Conservation (phyloP, 2,888 invertebrate genomes). For the Drosophila quinaria region DNA sequence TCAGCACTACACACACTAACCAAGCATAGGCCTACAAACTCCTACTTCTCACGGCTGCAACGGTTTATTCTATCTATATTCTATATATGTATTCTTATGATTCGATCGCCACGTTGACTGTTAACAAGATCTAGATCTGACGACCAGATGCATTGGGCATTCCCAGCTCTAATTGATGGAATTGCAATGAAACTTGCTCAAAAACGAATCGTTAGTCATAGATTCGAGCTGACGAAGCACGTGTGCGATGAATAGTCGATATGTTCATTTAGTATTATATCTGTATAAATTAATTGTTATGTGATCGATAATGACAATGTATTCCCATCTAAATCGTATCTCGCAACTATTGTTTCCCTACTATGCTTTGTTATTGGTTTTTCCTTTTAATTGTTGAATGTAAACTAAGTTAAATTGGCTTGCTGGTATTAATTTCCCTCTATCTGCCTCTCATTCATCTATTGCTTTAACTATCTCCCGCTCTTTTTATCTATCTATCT, state of each 20-base stretch:
- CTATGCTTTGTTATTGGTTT: slow-evolving; percentile 49
- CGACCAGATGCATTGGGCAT: slow-evolving; percentile 26
- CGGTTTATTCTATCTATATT: slow-evolving; percentile 37
- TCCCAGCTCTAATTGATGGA: slow-evolving; percentile 43
- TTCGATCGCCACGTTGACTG: slow-evolving; percentile 32
- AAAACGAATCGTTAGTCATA: slow-evolving; percentile 37
- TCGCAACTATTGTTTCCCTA: slow-evolving; percentile 26
- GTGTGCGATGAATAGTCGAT: slow-evolving; percentile 30
- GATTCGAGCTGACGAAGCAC: slow-evolving; percentile 35
- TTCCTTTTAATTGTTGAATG: slow-evolving; percentile 28
- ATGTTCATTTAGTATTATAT: slow-evolving; percentile 57
- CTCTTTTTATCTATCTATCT: neutral
- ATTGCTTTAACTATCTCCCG: slow-evolving; percentile 18
- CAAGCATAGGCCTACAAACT: slow-evolving; percentile 39
- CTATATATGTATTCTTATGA: slow-evolving; percentile 18
- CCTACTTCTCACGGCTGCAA: slow-evolving; percentile 36
- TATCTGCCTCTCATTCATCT: slow-evolving; percentile 15
- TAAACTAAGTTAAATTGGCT: slow-evolving; percentile 42
- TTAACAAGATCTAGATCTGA: slow-evolving; percentile 30
- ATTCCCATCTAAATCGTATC: slow-evolving; percentile 24
- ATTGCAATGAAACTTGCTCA: slow-evolving; percentile 36
- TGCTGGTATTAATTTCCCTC: slow-evolving; percentile 25
- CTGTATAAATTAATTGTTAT: slow-evolving; percentile 55
- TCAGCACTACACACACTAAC: slow-evolving; percentile 71
- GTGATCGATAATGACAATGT: slow-evolving; percentile 37